A percentile compares a stretch with the other conserved stretches of the same genome.
phyloP scores from a whole-genome alignment of 2,797 vertebrate species.

The Myioborus melanocephalus region DNA sequence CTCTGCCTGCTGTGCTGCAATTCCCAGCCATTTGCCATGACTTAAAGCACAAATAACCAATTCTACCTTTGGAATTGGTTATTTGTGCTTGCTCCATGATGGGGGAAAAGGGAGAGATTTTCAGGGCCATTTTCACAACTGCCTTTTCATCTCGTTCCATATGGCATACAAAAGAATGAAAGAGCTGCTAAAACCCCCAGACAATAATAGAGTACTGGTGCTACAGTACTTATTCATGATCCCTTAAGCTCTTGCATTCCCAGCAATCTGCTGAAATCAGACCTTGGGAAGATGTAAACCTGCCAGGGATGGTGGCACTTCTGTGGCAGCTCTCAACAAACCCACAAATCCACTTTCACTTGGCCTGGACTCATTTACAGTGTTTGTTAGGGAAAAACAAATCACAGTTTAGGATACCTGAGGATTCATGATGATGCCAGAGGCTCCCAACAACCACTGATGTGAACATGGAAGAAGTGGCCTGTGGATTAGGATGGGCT shows the following conservation, averaged over 20 bases:
- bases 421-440: not conserved
- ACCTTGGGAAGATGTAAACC: not conserved
- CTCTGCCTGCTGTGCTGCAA: not conserved
- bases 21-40: not conserved
- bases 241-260: not conserved
- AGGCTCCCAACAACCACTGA: not conserved
- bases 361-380: not conserved
- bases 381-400: not conserved
- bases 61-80: not conserved
- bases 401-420: not conserved
- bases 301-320: not conserved
- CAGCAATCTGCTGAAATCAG: not conserved
- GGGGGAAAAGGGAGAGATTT: not conserved
- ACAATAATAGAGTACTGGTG: not conserved
- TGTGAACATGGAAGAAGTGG: not conserved
- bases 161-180: not conserved
- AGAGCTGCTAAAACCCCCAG: not conserved
- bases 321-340: not conserved
- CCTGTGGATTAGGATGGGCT: not conserved
- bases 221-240: not conserved
- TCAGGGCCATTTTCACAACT: not conserved
- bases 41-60: not conserved
- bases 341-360: not conserved
- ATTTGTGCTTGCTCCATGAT: not conserved
- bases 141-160: not conserved